Conservation (phyloP, 2,888 invertebrate species). For the Empis livida region DNA sequence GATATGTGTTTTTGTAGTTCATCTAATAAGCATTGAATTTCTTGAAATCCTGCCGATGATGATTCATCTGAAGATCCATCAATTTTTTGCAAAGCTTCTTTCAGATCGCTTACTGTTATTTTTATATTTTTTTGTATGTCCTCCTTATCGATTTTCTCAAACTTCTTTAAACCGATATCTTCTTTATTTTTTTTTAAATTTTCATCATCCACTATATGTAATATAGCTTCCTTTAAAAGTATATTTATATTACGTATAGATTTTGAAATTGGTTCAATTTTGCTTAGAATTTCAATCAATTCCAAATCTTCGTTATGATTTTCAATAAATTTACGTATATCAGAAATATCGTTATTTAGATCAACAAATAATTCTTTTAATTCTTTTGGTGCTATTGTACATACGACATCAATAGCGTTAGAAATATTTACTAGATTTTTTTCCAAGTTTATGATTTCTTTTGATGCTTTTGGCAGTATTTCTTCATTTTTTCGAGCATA, state of each 20-base stretch:
- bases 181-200: too few species aligned
- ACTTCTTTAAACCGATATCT: too few species aligned
- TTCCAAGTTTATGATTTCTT: too few species aligned
- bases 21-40: background rate
- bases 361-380: background rate
- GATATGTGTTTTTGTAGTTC: background rate
- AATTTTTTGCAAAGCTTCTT: background rate
- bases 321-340: background rate
- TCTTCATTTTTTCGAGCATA: too few species aligned
- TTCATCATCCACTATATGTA: too few species aligned
- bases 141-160: too few species aligned
- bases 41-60: background rate
- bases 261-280: background rate
- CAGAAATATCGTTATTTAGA: background rate
- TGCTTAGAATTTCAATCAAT: background rate
- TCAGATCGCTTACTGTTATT: background rate
- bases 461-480: too few species aligned
- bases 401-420: background rate
- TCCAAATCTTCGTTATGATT: background rate
- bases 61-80: background rate
- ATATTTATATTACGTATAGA: background rate
- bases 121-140: background rate
- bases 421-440: background rate
- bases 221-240: background rate
- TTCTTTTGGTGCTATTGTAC: background rate